Base-by-base conservation (phyloP, 2,888 invertebrate genomes). In the Colletes collaris region DNA sequence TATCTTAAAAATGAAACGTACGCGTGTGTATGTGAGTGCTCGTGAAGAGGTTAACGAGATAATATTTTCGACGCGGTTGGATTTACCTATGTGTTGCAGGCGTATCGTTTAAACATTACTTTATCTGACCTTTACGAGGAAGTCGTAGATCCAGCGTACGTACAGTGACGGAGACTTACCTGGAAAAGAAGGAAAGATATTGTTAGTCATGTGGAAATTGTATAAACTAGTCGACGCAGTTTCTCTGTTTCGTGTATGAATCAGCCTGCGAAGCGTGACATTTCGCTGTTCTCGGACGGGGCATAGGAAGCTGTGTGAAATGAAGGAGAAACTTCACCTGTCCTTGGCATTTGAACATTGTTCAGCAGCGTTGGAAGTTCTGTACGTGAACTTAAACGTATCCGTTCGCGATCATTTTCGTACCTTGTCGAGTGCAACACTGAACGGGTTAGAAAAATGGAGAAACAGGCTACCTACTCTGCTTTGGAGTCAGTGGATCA, bases 141-240 rank as follows among this genome's bases (percentile, higher is more conserved):
- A 35, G 27, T 35, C 3, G 37, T 4, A 7, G n/a, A 55, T 11
- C 1, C 8, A 19, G 2, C 0, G 3, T 35, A 10, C 0, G n/a
- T 1, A 4, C 8, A 2, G 40, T 13, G 49, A 56, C 0, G 16
- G 6, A 6, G 27, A 87, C 89, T 90, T 82, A 89, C 88, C 86
- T 87, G 86, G 69, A 88, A 88, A 65, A 66, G 84, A 68, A 77
- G 78, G 70, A 62, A 63, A 7, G n/a, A 37, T 40, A 13, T 53
- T 3, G 58, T 73, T 63, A 65, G 53, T 40, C 35, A 35, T 27
- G 3, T 50, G 13, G 37, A 2, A n/a, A 44, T 27, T 44, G 16
- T 19, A 52, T 8, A 58, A 49, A 67, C 6, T 10, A 52, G 10
- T 46, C 44, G 44, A 10, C 6, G 19, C 10, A 11, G 56, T 6